phyloP scores from a whole-genome alignment of 2,113 vertebrate species.

The Ceyx margarethae region DNA sequence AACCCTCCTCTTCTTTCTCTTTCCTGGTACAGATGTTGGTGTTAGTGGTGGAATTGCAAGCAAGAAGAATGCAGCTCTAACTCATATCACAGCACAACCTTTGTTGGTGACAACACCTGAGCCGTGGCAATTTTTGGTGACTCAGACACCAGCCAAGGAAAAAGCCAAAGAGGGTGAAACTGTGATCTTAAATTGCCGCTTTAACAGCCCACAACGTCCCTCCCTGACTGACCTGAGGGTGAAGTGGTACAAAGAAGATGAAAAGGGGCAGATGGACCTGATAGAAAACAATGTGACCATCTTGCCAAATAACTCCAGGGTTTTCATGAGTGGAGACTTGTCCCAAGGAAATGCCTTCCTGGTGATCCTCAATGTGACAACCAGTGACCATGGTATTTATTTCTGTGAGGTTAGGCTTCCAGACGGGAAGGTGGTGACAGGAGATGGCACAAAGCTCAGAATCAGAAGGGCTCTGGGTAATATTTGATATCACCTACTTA shows the following conservation, averaged over 20 bases:
- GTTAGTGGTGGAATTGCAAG: not conserved
- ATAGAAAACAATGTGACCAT: slow-evolving; percentile 46
- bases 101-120: not conserved
- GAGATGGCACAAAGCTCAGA: slow-evolving; percentile 71
- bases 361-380: slow-evolving; percentile 64
- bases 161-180: slow-evolving; percentile 73
- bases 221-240: not conserved
- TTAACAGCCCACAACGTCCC: not conserved
- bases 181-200: slow-evolving; percentile 58
- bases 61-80: not conserved
- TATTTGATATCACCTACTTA: not conserved
- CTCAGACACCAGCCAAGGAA: slow-evolving; percentile 63
- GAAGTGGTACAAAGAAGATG: slow-evolving; percentile 68
- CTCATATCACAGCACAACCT: not conserved
- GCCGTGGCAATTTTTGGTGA: slow-evolving; percentile 22
- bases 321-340: slow-evolving; percentile 60
- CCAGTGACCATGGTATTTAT: slow-evolving; percentile 66
- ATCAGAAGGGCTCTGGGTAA: slow-evolving; percentile 68
- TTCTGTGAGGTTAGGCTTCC: slow-evolving; percentile 55
- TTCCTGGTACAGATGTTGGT: slow-evolving; percentile 15
- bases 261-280: slow-evolving; percentile 43
- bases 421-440: not conserved
- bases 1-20: not conserved
- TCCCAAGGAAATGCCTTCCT: slow-evolving; percentile 60
- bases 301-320: slow-evolving; percentile 42